Evolutionary conservation across 2,113 vertebrate species (phyloP), one percentile per base, ranked within the genome.

Genomic region (Cottus gobio): DNA sequence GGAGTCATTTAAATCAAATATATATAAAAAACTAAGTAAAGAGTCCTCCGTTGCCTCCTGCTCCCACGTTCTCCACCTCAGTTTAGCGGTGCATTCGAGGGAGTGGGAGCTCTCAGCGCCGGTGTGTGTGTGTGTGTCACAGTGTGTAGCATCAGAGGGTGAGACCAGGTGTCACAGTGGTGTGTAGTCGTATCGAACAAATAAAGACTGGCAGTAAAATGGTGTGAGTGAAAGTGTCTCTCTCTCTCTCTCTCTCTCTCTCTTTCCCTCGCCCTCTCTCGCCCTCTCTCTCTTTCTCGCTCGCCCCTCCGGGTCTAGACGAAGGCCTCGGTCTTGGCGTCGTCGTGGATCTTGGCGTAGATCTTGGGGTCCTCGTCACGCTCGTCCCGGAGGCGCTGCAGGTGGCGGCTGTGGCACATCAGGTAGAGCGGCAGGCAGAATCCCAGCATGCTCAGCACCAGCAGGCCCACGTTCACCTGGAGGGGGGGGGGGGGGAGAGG

Each of bases 341-440:
- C 94, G 44, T 95, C 94, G 3, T 95, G 96, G 87, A 97, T 95
- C 93, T 99, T 96, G 65, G 96, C 90, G 85, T 97, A 98, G 28
- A 97, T 96, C 91, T 98, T 98, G 82, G 96, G 95, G 20, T 99
- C 96, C 0, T 97, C 96, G 5, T 94, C 90, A 15, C 88, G 95
- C 91, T 96, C 96, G 26, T 94, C 91, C 61, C 93, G 93, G 83
- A 96, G 93, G 79, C 85, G 94, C 83, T 93, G 95, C 75, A 99
- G 96, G 84, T 92, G 92, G 36, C 94, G 95, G 72, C 95, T 95
- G 93, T 97, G 99, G 84, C 91, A 97, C 78, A 98, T 92, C 92
- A 99, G 95, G 93, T 99, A 99, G 82, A 96, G 16, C 0, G 98
- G 98, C 62, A 99, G 96, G 93, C 97, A 99, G 95, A 99, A 99